These are phyloP conservation scores for Eupristina koningsbergeri DNA, from an alignment of 1,140 invertebrate genomes.

Conservation along the genomic window DNA sequence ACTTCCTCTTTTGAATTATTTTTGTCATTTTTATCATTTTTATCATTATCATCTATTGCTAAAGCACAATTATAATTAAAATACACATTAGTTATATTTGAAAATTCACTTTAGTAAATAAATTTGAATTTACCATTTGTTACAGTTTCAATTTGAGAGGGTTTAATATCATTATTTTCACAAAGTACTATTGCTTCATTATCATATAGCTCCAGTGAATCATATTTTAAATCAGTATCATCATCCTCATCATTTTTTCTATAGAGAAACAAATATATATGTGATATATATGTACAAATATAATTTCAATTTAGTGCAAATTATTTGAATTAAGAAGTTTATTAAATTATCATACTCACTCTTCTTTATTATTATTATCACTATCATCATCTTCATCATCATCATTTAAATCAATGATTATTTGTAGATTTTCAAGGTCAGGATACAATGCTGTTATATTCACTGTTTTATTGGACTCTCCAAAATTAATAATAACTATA, in stretches of 20 bases:
- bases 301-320: not conserved
- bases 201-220: conserved; percentile 22
- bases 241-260: conserved; percentile 47
- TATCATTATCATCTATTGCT: conserved; percentile 60
- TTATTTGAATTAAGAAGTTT: no score
- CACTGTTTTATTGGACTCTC: conserved; percentile 63
- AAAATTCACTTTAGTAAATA: not conserved
- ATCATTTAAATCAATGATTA: conserved; percentile 67
- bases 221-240: conserved; percentile 46
- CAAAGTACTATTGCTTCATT: conserved; percentile 46
- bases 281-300: conserved; percentile 43
- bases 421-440: conserved; percentile 65
- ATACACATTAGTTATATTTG: not conserved
- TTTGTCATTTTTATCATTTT: conserved; percentile 15
- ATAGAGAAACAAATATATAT: conserved; percentile 50
- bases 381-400: conserved; percentile 47
- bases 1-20: conserved; percentile 51
- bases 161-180: conserved; percentile 39
- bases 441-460: conserved; percentile 67
- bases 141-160: not conserved
- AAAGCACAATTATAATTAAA: not conserved
- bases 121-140: conserved; percentile 21
- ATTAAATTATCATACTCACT: no score
- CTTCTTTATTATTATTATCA: no score
- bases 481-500: conserved; percentile 73